A percentile compares a stretch with the other conserved stretches of the same genome.
These are phyloP conservation scores for Syngnathus rostellatus DNA, from an alignment of 2,797 vertebrate species.

Conservation along the genomic window DNA sequence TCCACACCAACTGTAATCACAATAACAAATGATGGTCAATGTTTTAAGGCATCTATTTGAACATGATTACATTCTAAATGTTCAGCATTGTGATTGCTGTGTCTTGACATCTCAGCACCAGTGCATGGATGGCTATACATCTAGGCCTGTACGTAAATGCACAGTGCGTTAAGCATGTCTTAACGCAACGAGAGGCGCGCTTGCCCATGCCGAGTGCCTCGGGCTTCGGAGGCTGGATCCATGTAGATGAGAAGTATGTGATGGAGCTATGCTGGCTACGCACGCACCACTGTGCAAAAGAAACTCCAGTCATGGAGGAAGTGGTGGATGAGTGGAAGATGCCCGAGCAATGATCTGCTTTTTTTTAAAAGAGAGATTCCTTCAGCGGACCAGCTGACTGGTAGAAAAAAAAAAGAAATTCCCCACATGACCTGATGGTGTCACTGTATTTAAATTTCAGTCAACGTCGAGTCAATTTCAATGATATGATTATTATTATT, in stretches of 20 bases:
- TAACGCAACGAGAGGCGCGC: slow-evolving; percentile 19
- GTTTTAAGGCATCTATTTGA: neutral
- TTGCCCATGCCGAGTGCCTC: slow-evolving; percentile 31
- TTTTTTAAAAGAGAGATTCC: neutral
- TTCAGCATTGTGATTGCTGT: neutral
- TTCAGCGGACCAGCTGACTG: neutral
- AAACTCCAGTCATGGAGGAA: slow-evolving; percentile 34
- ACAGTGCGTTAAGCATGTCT: slow-evolving; percentile 32
- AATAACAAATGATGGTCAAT: too few species aligned
- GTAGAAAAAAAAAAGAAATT: neutral
- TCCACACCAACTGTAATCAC: too few species aligned
- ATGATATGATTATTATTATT: neutral
- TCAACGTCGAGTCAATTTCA: neutral
- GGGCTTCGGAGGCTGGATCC: slow-evolving; percentile 28
- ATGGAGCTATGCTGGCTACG: slow-evolving; percentile 12
- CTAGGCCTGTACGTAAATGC: slow-evolving; percentile 28
- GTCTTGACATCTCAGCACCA: slow-evolving; percentile 11
- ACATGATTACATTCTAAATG: neutral
- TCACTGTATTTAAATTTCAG: slow-evolving; percentile 10
- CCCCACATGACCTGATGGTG: slow-evolving; percentile 14
- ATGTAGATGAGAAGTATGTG: slow-evolving; percentile 26
- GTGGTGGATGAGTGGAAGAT: slow-evolving; percentile 42
- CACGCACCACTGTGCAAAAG: slow-evolving; percentile 37
- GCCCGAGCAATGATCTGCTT: slow-evolving; percentile 18
- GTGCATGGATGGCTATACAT: slow-evolving; percentile 41